Base-by-base conservation (phyloP, 2,888 invertebrate species). In the Standfussiana lucernea region DNA sequence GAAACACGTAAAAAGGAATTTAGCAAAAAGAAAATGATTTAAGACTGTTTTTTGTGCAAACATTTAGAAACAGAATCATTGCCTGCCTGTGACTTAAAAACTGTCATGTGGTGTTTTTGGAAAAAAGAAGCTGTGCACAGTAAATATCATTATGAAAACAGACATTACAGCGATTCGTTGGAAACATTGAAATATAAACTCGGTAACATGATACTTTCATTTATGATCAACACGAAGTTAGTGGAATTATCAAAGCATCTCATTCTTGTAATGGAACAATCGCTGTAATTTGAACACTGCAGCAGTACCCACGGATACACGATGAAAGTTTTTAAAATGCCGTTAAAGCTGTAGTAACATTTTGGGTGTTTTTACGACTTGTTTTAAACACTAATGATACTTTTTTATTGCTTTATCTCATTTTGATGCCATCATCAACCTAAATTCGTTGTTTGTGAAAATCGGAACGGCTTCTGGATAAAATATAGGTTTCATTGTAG, bases 371-470 rank as follows among this genome's bases (percentile, higher is more conserved):
- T 87, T 79, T 80, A 88, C 80, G 83, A 82, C 86, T 82, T 75
- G 76, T 83, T 79, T 74, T 59, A 82, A 83, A 83, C 70, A 70
- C 64, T 76, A 83, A 83, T 85, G 82, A 85, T 88, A 80, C 74
- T 65, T 77, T 85, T 88, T 88, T 87, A 82, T 79, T 83, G 72
- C 79, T 83, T 68, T 66, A 84, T 83, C 75, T 64, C 45, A 80
- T 85, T 86, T 87, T 89, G 77, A 83, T 83, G 74, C 53, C 76
- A 73, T 75, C 87, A 56, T 80, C 79, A 88, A 87, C 75, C 87
- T 80, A 82, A 82, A 81, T 84, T 70, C 73, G 67, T 56, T 62
- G 42, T 72, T 70, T 81, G 53, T 77, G 53, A 77, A 78, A 56
- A 81, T 64, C 35, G 10, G 59, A 1, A 61, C n/a, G 3, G 35